These are phyloP conservation scores for Bufo bufo DNA, from an alignment of 2,113 vertebrate genomes.

Conservation along the genomic window DNA sequence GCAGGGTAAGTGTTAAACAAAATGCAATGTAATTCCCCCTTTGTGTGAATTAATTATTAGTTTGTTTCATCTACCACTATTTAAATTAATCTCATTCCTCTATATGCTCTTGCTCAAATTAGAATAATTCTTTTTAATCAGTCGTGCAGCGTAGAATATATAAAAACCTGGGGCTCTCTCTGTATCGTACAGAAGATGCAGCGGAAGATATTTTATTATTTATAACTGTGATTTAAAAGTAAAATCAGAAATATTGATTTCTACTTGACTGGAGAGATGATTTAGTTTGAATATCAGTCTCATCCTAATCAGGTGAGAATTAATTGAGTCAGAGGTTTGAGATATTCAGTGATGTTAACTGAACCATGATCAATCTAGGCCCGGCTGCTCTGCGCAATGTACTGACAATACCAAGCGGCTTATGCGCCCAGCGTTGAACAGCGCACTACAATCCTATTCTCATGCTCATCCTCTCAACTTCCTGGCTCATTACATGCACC, in stretches of 20 bases:
- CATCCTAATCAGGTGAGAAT: slow-evolving; percentile 87
- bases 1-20: slow-evolving; percentile 8
- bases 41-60: slow-evolving; percentile 77
- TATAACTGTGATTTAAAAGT: slow-evolving; percentile 93
- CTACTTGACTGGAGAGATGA: slow-evolving; percentile 90
- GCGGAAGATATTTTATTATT: slow-evolving; percentile 72
- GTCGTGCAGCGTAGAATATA: slow-evolving; percentile 69
- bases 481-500: slow-evolving; percentile 73
- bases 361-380: slow-evolving; percentile 83
- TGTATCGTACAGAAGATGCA: slow-evolving; percentile 69
- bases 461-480: slow-evolving; percentile 69
- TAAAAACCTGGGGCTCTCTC: slow-evolving; percentile 54
- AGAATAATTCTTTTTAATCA: slow-evolving; percentile 83
- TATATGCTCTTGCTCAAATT: slow-evolving; percentile 77
- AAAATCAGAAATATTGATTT: slow-evolving; percentile 91
- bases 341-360: slow-evolving; percentile 88
- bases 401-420: slow-evolving; percentile 78
- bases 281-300: slow-evolving; percentile 89
- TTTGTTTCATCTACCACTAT: slow-evolving; percentile 70
- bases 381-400: slow-evolving; percentile 78
- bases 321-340: slow-evolving; percentile 91
- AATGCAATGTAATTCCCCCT: neutral
- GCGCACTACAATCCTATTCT: slow-evolving; percentile 70
- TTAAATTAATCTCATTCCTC: slow-evolving; percentile 77
- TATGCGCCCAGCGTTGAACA: slow-evolving; percentile 64